Conservation (phyloP, 92 coral and sea anemone species). For the Umimayanthus kanabou region DNA sequence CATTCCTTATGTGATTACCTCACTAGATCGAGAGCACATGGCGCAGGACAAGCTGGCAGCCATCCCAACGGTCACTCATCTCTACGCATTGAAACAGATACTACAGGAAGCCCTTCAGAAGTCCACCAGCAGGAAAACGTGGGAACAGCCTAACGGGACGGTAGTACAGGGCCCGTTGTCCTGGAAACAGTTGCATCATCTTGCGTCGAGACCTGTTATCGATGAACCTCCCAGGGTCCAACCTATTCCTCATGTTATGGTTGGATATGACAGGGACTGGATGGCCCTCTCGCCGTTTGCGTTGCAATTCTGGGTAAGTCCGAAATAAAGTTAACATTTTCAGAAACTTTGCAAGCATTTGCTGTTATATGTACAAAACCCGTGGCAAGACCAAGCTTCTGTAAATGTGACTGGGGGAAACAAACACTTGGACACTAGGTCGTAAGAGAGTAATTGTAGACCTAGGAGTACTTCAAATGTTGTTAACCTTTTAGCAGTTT, state of each 20-base stretch:
- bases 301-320: slow-evolving; percentile 91
- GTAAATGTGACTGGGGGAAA: too few species aligned
- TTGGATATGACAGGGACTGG: slow-evolving; percentile 94
- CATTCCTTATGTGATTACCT: not conserved
- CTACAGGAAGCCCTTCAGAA: slow-evolving; percentile 96
- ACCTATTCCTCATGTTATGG: slow-evolving; percentile 91
- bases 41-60: slow-evolving; percentile 43
- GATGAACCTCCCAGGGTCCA: slow-evolving; percentile 77
- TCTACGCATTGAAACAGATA: slow-evolving; percentile 74
- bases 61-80: slow-evolving; percentile 67
- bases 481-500: too few species aligned
- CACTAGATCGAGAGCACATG: slow-evolving; percentile 38
- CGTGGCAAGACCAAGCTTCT: too few species aligned
- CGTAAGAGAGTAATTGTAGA: too few species aligned
- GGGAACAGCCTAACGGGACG: slow-evolving; percentile 98
- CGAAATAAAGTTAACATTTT: not conserved
- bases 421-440: too few species aligned
- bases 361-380: too few species aligned
- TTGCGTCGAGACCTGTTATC: slow-evolving; percentile 85
- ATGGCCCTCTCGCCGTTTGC: slow-evolving; percentile 93
- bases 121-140: slow-evolving; percentile 94
- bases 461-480: too few species aligned
- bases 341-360: too few species aligned
- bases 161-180: slow-evolving; percentile 97
- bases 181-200: slow-evolving; percentile 90